Percentiles rank a stretch among this genome's conserved stretches.
Evolutionary conservation across 2,888 invertebrate genomes (phyloP).

Genomic region (Serripes groenlandicus): DNA sequence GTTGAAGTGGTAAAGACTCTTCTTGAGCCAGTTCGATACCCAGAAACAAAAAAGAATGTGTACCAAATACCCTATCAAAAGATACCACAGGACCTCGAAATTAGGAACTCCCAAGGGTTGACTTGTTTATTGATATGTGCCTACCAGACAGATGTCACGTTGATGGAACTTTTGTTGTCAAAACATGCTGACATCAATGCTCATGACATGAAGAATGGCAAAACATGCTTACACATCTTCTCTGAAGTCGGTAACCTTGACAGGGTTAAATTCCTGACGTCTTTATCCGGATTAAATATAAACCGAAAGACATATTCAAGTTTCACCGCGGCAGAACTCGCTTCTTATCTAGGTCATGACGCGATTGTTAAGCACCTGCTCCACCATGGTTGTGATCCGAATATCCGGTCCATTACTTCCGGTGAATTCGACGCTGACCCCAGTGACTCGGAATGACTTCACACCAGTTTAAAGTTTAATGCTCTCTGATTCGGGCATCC

Average conservation of each 20-base stretch:
- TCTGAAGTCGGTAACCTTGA: constrained; percentile 40
- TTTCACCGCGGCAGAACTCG: constrained; percentile 42
- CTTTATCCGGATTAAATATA: constrained; percentile 19
- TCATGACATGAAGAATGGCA: constrained; percentile 48
- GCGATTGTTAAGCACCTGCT: constrained; percentile 4
- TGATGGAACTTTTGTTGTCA: constrained; percentile 41
- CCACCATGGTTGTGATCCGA: neutral
- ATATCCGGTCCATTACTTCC: constrained; percentile 6
- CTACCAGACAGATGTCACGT: constrained; percentile 26
- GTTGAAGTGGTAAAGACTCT: constrained; percentile 24
- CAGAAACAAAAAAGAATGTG: constrained; percentile 47
- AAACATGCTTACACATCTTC: constrained; percentile 47
- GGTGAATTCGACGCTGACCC: constrained; percentile 10
- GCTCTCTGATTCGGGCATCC: too few species aligned
- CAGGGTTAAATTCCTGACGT: constrained; percentile 29
- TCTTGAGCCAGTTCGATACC: constrained; percentile 45
- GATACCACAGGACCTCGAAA: constrained; percentile 48
- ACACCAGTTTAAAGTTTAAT: too few species aligned
- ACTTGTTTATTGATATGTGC: constrained; percentile 55
- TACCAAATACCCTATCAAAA: constrained; percentile 53
- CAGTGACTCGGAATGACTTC: constrained; percentile 17
- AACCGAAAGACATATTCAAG: constrained; percentile 48
- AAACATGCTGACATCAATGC: constrained; percentile 50
- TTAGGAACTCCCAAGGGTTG: constrained; percentile 51
- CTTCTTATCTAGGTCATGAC: constrained; percentile 24